Conservation (phyloP, 1,140 invertebrate genomes). For the Mya arenaria region DNA sequence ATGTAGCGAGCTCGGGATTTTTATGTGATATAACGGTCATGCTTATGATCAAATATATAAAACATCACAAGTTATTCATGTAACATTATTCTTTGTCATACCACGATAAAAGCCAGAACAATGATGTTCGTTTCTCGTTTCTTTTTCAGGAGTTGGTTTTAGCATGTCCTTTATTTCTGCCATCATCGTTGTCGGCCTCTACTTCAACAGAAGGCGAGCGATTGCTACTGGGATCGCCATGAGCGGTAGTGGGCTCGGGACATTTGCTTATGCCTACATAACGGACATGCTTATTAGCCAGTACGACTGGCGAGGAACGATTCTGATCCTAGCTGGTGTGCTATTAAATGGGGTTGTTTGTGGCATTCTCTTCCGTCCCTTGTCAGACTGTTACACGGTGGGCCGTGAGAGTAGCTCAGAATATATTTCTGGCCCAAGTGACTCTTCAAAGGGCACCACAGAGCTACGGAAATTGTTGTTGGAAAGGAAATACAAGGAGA, state of each 20-base stretch:
- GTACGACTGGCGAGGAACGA: slow-evolving; percentile 82
- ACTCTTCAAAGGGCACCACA: too few species aligned
- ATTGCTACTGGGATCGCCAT: slow-evolving; percentile 93
- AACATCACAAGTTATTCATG: too few species aligned
- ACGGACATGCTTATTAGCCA: slow-evolving; percentile 68
- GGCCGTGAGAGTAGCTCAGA: background rate
- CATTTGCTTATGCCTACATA: slow-evolving; percentile 76
- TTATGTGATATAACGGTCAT: too few species aligned
- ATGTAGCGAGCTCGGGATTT: too few species aligned
- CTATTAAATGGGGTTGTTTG: slow-evolving; percentile 89
- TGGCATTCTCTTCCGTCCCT: slow-evolving; percentile 90
- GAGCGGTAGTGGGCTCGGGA: slow-evolving; percentile 78
- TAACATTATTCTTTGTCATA: too few species aligned
- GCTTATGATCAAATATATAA: too few species aligned
- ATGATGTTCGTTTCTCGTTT: too few species aligned
- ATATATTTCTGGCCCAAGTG: too few species aligned
- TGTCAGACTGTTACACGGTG: slow-evolving; percentile 71
- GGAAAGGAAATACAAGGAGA: too few species aligned
- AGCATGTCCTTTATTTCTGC: slow-evolving; percentile 91
- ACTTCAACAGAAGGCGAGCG: slow-evolving; percentile 94
- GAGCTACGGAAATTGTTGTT: too few species aligned
- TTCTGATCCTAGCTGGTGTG: slow-evolving; percentile 91
- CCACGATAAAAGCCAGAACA: too few species aligned
- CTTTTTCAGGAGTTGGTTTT: slow-evolving; percentile 90
- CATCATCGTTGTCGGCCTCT: slow-evolving; percentile 88